Conservation (phyloP, 2,888 invertebrate genomes). For the Achlya flavicornis region DNA sequence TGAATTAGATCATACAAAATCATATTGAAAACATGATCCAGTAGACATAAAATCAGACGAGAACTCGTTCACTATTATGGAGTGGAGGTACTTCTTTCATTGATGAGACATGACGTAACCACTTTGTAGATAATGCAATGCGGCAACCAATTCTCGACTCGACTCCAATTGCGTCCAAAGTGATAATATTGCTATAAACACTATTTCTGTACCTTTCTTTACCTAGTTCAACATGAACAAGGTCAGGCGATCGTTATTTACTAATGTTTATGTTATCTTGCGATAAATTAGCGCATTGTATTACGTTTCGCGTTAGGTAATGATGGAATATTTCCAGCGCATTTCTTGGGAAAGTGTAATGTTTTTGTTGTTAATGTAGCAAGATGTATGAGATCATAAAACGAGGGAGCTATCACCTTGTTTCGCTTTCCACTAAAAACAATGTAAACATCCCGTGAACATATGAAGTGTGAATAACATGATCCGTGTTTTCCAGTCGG, state of each 20-base stretch:
- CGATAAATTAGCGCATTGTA: background rate
- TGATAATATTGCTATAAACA: background rate
- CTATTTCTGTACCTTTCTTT: background rate
- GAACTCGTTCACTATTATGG: background rate
- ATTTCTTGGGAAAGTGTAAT: constrained; percentile 1
- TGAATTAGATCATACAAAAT: no score
- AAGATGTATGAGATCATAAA: constrained; percentile 35
- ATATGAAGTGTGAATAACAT: constrained; percentile 51
- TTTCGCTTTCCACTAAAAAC: constrained; percentile 39
- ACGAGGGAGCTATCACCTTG: constrained; percentile 29
- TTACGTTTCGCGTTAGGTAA: constrained; percentile 2
- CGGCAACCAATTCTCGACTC: constrained; percentile 15
- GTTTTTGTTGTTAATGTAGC: constrained; percentile 16
- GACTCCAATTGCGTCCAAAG: background rate
- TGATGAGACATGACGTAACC: constrained; percentile 60
- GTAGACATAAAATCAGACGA: background rate
- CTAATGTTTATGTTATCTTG: constrained; percentile 1
- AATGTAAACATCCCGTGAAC: constrained; percentile 63
- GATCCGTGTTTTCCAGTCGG: constrained; percentile 60
- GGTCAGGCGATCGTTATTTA: background rate
- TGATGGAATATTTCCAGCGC: constrained; percentile 1
- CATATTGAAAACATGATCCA: background rate
- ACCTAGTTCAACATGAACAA: background rate
- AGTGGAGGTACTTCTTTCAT: constrained; percentile 38
- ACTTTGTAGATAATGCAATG: constrained; percentile 35